A percentile compares a stretch with the other conserved stretches of the same genome.
phyloP scores from a whole-genome alignment of 2,113 vertebrate genomes.

The Rutilus rutilus region DNA sequence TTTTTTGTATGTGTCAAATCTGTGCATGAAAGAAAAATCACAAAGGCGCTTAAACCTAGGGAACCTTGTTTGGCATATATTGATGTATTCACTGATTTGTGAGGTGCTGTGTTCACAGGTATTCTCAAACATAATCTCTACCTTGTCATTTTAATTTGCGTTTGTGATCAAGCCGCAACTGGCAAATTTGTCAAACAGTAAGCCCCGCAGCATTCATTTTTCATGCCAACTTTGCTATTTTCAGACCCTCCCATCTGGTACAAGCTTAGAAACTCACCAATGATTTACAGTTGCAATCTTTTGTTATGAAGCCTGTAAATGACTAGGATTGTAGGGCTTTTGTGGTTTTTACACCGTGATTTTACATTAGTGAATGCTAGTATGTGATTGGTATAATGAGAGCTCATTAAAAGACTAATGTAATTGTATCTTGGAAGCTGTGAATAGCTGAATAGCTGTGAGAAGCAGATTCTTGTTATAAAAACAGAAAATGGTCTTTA shows the following conservation, averaged over 20 bases:
- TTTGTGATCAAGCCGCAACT: constrained; percentile 61
- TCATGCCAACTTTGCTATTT: constrained; percentile 69
- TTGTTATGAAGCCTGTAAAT: constrained; percentile 71
- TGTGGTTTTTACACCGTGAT: constrained; percentile 70
- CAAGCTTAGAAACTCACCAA: constrained; percentile 64
- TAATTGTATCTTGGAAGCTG: constrained; percentile 39
- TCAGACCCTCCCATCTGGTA: constrained; percentile 70
- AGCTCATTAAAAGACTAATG: constrained; percentile 52
- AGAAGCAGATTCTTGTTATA: background rate
- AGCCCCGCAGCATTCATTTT: constrained; percentile 62
- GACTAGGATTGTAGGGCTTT: constrained; percentile 74
- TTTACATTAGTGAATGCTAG: constrained; percentile 67
- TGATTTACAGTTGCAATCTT: constrained; percentile 73
- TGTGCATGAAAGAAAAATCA: constrained; percentile 12
- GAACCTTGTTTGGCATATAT: constrained; percentile 24
- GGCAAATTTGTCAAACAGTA: constrained; percentile 67
- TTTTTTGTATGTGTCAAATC: constrained; percentile 7
- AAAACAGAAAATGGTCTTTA: background rate
- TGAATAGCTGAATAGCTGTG: background rate
- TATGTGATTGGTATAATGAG: constrained; percentile 64
- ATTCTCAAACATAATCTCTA: constrained; percentile 32
- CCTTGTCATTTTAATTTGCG: constrained; percentile 42
- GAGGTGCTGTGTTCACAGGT: constrained; percentile 27
- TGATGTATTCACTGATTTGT: constrained; percentile 1
- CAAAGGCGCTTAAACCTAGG: constrained; percentile 9